Evolutionary conservation across 2,888 invertebrate genomes (phyloP).

Genomic region (Drepanosiphum platanoidis): DNA sequence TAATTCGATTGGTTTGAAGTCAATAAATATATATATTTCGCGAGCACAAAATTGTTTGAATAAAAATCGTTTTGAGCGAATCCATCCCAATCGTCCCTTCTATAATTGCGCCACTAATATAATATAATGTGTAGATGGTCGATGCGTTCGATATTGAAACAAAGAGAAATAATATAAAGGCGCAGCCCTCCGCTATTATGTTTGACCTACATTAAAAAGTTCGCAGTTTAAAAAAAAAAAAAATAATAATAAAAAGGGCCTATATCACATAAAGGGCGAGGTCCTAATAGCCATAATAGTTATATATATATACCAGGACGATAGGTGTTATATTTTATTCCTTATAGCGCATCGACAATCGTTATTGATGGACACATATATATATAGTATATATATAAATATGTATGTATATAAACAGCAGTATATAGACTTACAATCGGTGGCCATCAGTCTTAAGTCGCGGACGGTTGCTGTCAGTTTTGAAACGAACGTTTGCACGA

Average conservation of each 20-base stretch:
- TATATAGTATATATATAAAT: background rate
- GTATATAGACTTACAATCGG: too few species aligned
- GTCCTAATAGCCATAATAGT: constrained; percentile 9
- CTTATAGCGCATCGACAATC: background rate
- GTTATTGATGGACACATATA: constrained; percentile 12
- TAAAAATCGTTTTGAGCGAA: too few species aligned
- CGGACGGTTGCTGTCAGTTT: background rate
- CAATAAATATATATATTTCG: background rate
- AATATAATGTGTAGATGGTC: background rate
- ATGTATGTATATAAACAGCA: background rate
- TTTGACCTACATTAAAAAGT: constrained; percentile 43
- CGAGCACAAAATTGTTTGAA: too few species aligned
- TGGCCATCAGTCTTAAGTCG: background rate
- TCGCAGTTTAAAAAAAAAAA: constrained; percentile 3
- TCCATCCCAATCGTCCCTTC: too few species aligned
- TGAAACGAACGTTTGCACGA: background rate
- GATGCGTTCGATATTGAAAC: background rate
- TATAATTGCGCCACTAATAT: too few species aligned
- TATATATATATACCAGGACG: background rate
- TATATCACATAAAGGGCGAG: constrained; percentile 31
- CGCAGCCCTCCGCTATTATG: constrained; percentile 2
- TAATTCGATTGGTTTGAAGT: background rate
- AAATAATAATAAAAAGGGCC: background rate
- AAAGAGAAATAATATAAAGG: constrained; percentile 11
- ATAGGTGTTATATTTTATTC: background rate